Percentiles rank a stretch among this genome's conserved stretches.
phyloP scores from a whole-genome alignment of 35 echinoderm and acorn worm species.

The Acanthaster planci region DNA sequence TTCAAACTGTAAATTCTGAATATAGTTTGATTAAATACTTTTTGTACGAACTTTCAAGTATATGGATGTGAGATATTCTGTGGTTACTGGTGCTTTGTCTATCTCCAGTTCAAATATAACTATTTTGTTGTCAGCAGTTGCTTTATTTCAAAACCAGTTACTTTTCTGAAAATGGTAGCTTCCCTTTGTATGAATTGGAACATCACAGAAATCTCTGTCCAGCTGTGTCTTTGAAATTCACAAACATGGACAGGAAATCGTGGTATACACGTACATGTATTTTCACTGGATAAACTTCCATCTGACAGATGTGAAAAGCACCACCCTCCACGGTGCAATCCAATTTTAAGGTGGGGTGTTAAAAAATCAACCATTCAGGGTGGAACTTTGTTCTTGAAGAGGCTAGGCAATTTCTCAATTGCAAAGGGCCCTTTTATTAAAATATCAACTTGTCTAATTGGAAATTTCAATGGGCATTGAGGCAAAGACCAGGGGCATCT shows the following conservation, averaged over 20 bases:
- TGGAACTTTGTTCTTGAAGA: too few species aligned
- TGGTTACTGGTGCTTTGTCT: slow-evolving; percentile 35
- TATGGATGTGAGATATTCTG: slow-evolving; percentile 35
- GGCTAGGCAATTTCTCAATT: too few species aligned
- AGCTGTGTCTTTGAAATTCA: slow-evolving; percentile 12
- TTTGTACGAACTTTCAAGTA: slow-evolving; percentile 13
- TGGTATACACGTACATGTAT: too few species aligned
- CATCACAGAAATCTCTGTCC: not conserved
- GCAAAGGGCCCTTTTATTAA: too few species aligned
- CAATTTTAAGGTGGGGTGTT: too few species aligned
- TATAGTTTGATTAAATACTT: slow-evolving; percentile 23
- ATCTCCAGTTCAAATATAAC: not conserved
- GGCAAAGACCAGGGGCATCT: too few species aligned
- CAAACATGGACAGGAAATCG: not conserved
- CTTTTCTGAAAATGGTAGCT: not conserved
- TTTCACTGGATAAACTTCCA: too few species aligned
- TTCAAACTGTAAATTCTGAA: slow-evolving; percentile 27
- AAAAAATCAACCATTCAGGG: too few species aligned
- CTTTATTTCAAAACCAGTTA: not conserved
- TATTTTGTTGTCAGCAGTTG: not conserved
- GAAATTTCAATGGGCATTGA: too few species aligned
- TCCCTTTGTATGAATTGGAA: not conserved
- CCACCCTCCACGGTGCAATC: too few species aligned
- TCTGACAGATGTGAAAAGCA: too few species aligned
- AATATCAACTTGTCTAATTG: too few species aligned